Evolutionary conservation across 2,113 vertebrate species (phyloP), one percentile per base, ranked within the genome.

Genomic region (Ancistrus triradiatus): DNA sequence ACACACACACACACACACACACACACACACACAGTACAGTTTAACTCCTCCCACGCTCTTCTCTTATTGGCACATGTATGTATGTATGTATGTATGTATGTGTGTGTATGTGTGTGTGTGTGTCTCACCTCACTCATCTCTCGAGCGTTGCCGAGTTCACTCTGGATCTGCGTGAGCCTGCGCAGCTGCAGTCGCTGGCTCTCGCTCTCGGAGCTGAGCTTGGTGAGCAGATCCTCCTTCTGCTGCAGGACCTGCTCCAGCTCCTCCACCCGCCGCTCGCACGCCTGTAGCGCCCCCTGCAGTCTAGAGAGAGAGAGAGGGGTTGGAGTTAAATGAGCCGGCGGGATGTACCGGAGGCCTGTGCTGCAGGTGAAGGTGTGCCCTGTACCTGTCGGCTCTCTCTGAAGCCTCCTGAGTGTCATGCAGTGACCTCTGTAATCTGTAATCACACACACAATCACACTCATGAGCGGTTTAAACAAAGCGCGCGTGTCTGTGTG

Each of bases 81-180:
- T n/a, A n/a, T n/a, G n/a, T n/a, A n/a, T n/a, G n/a, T n/a, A n/a
- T n/a, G n/a, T n/a, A n/a, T n/a, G n/a, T n/a, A n/a, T n/a, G n/a
- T n/a, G n/a, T n/a, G n/a, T n/a, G n/a, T n/a, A n/a, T n/a, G n/a
- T n/a, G n/a, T n/a, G n/a, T n/a, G n/a, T n/a, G n/a, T n/a, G n/a
- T n/a, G 3, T 8, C 24, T 53, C 25, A 95, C 95, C 90, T 96
- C 93, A 10, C 86, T 80, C 73, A 87, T 89, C 66, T 97, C 93
- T 0, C 24, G 70, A 1, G 81, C 71, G 0, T 65, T 70, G 0
- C 25, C 10, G 13, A 89, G 87, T 42, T 92, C 85, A 59, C 76
- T 68, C 47, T 83, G 83, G 35, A 88, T 73, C 0, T 77, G 82
- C 10, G 73, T 73, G 13, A 90, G 81, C 15, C 86, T 76, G 59